A percentile compares a stretch with the other conserved stretches of the same genome.
Conservation (phyloP, 2,888 invertebrate species). For the Beris morrisii region DNA sequence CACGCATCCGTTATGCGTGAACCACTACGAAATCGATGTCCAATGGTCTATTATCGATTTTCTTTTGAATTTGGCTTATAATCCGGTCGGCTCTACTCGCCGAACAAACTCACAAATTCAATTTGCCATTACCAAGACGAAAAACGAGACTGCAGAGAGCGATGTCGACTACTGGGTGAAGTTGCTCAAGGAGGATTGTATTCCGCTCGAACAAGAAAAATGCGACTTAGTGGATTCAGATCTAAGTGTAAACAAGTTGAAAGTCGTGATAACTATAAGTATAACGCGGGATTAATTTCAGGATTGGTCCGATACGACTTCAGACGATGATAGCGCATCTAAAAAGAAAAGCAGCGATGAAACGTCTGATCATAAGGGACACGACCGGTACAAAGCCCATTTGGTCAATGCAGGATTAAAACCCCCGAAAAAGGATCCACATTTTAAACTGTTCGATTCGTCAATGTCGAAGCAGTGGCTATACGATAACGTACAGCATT, state of each 20-base stretch:
- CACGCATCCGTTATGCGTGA: slow-evolving; percentile 46
- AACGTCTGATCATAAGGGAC: slow-evolving; percentile 23
- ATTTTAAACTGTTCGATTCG: slow-evolving; percentile 43
- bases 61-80: slow-evolving; percentile 54
- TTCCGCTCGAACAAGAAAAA: slow-evolving; percentile 14
- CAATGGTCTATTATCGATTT: slow-evolving; percentile 59
- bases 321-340: not conserved
- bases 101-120: slow-evolving; percentile 41
- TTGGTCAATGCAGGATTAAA: slow-evolving; percentile 1
- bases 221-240: slow-evolving; percentile 42
- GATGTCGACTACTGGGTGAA: slow-evolving; percentile 27
- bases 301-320: slow-evolving; percentile 52
- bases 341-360: too few species aligned
- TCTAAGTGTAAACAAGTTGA: slow-evolving; percentile 47
- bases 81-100: slow-evolving; percentile 49
- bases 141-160: slow-evolving; percentile 42
- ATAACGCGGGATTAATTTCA: slow-evolving; percentile 34
- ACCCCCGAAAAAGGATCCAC: slow-evolving; percentile 43
- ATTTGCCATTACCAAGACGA: slow-evolving; percentile 12
- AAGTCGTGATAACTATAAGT: not conserved
- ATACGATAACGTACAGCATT: slow-evolving; percentile 51
- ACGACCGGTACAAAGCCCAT: slow-evolving; percentile 1
- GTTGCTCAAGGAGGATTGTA: slow-evolving; percentile 30
- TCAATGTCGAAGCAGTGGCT: slow-evolving; percentile 49
- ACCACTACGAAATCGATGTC: slow-evolving; percentile 54